These are phyloP conservation scores for Varanus salvator DNA, from an alignment of 2,113 vertebrate genomes.

Conservation along the genomic window DNA sequence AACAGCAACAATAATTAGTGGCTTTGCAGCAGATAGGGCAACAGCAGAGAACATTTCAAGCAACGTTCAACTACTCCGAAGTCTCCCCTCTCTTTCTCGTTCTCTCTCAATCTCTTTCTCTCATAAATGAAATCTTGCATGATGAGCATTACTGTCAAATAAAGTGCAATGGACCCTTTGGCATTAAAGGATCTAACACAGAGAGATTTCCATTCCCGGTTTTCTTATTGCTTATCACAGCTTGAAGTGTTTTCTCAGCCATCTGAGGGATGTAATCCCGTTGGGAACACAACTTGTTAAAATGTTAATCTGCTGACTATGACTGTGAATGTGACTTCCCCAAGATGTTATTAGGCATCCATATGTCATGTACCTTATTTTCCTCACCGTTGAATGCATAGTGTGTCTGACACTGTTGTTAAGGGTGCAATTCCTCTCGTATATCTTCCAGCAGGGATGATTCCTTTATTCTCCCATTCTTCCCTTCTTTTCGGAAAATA, in stretches of 20 bases:
- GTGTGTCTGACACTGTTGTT: constrained; percentile 24
- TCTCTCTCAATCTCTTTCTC: background rate
- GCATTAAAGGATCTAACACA: constrained; percentile 34
- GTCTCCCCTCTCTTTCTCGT: background rate
- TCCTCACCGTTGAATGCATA: constrained; percentile 21
- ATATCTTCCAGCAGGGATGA: constrained; percentile 21
- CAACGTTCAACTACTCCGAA: background rate
- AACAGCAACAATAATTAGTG: background rate
- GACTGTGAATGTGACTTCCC: constrained; percentile 59
- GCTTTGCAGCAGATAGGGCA: background rate
- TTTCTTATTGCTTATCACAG: constrained; percentile 50
- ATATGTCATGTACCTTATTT: constrained; percentile 37
- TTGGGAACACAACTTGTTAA: constrained; percentile 50
- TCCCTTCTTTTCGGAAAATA: background rate
- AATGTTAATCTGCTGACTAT: constrained; percentile 58
- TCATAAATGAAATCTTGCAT: constrained; percentile 34
- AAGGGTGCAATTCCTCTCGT: constrained; percentile 13
- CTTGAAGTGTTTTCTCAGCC: constrained; percentile 51
- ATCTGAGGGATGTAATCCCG: constrained; percentile 44
- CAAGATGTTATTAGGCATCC: constrained; percentile 49
- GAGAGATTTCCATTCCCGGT: constrained; percentile 27
- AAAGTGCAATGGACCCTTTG: constrained; percentile 21
- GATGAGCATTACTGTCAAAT: background rate
- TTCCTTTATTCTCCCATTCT: background rate
- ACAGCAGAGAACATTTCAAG: background rate